Conservation (phyloP, 2,888 invertebrate species). For the Tryphoninae sp. region DNA sequence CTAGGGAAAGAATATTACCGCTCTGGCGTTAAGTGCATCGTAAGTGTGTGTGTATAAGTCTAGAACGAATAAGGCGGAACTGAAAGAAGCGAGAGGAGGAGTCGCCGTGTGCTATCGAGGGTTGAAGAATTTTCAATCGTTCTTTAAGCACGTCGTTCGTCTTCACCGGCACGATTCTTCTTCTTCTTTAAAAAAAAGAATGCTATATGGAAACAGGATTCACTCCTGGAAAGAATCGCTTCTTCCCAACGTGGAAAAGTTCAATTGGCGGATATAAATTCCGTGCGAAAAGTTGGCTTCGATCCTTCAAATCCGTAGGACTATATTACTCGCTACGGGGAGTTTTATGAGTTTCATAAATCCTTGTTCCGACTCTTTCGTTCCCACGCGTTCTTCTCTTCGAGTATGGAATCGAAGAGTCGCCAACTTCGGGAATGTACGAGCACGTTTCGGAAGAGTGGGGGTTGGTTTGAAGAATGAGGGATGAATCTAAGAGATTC, state of each 20-base stretch:
- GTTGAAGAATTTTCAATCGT: slow-evolving; percentile 25
- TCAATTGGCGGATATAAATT: slow-evolving; percentile 20
- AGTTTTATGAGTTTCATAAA: slow-evolving; percentile 26
- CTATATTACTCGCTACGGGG: slow-evolving; percentile 8
- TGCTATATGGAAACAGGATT: slow-evolving; percentile 3
- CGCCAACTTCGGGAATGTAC: neutral
- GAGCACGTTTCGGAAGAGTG: no score
- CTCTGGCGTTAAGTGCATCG: neutral
- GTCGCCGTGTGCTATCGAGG: neutral
- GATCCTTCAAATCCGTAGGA: neutral
- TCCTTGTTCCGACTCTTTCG: slow-evolving; percentile 22
- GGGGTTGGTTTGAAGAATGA: no score
- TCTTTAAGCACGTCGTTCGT: slow-evolving; percentile 27
- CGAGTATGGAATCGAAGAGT: neutral
- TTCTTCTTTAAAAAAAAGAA: neutral
- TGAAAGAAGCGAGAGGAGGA: slow-evolving; percentile 3
- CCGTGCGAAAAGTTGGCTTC: slow-evolving; percentile 15
- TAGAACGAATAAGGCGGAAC: neutral
- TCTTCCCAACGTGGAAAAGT: neutral
- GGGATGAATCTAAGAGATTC: neutral
- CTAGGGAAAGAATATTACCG: neutral
- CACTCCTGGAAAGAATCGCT: neutral
- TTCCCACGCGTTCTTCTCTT: neutral
- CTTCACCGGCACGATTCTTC: slow-evolving; percentile 6
- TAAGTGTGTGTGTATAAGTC: neutral